Evolutionary conservation across 2,888 invertebrate genomes (phyloP), one percentile per base, ranked within the genome.

Genomic region (Hirtodrosophila cameraria): DNA sequence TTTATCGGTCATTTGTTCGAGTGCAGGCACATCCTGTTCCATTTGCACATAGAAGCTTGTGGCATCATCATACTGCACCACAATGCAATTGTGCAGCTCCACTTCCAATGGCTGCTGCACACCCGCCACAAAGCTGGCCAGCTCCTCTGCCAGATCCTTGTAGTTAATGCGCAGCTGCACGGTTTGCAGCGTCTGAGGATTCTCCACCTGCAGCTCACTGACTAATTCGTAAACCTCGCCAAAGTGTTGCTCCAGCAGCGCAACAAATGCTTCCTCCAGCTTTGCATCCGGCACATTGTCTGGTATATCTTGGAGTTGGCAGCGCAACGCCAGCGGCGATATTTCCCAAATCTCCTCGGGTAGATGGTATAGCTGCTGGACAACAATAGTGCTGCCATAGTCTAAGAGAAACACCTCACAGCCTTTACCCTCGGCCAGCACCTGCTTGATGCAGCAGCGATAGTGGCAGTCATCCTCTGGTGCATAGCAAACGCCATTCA

Each of bases 381-480:
- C 91, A 1, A 92, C 89, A 0, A 92, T 92, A 0, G 92, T 92
- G 80, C 94, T 94, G 3, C 95, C 95, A 78, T 93, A 94, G 88
- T 95, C 94, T 7, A 95, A 92, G 74, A 95, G 94, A 11, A 94
- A 93, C 0, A 95, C 94, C 0, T 95, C 94, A 0, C 93, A 94
- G 28, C 95, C 94, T 2, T 92, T 92, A 0, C 95, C 92, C 0
- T 95, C 92, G 75, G 95, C 95, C 18, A 97, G 92, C 3, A 97
- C 94, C 79, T 94, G 93, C 5, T 80, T 60, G 2, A 90, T 62
- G 12, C 55, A 59, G 0, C 97, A 98, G 64, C 98, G 93, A 90
- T 98, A 98, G 96, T 97, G 99, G 67, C 93, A 93, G 15, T 94
- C 94, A 88, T 98, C 97, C 5, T 94, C 94, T 13, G 64, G 55